Evolutionary conservation across 1,140 invertebrate species (phyloP), one percentile per base, ranked within the genome.

Genomic region (Tetragnatha versicolor): DNA sequence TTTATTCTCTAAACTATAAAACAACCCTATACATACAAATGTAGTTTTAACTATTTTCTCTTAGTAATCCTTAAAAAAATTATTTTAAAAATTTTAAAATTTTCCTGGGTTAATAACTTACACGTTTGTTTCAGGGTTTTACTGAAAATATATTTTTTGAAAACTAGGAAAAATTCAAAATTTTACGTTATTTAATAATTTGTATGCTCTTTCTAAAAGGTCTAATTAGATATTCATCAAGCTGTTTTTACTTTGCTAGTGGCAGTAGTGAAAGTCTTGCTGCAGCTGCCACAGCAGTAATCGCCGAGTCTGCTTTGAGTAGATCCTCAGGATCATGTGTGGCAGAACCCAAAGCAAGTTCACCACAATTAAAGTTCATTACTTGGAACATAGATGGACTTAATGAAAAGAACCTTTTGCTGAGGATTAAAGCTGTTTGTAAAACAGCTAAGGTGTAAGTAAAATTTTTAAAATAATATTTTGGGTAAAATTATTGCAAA

Each of bases 341-440:
- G 12, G 20, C 42, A 47, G 42, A 47, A 47, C 12, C 42, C 20
- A 47, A 47, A 47, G 20, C 12, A 20, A 47, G 12, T 20, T 47
- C 3, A 3, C 42, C 42, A 1, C 12, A 47, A 47, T 84, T 88
- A 42, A 84, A 83, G 33, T 80, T 89, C 20, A 83, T 89, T 5
- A 85, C 88, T 4, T 91, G 90, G 90, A 91, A 91, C 82, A 85
- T 91, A 78, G 90, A 91, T 86, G 90, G 90, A 3, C 82, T 91
- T 2, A 89, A 90, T 82, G 83, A 85, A 20, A 84, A 85, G 20
- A 89, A 89, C 82, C 61, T 90, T 9, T 85, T 86, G 45, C 86
- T 86, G 31, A 82, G 90, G 72, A 89, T 88, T 4, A 86, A 87
- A 80, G 87, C 86, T 66, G 88, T 89, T 14, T 85, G 87, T 68